Evolutionary conservation across 1,140 invertebrate species (phyloP).

Genomic region (Penaeus indicus): DNA sequence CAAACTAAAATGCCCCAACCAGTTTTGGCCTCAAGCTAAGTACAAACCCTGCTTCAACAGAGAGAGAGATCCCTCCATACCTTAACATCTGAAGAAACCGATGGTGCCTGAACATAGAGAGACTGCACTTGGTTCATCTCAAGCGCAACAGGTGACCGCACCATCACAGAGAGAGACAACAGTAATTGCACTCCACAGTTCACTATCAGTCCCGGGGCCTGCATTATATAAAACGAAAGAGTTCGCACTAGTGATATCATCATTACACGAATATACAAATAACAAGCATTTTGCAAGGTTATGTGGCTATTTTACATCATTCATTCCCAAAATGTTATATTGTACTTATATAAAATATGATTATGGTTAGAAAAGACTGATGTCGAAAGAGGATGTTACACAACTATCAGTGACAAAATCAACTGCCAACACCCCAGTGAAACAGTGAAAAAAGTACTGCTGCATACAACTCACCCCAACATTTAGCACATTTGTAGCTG

Average conservation of each 20-base stretch:
- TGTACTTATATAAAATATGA: too few species aligned
- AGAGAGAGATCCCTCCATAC: constrained; percentile 67
- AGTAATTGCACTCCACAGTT: constrained; percentile 65
- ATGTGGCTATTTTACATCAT: too few species aligned
- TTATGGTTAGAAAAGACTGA: too few species aligned
- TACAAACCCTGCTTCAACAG: background rate
- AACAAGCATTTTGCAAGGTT: background rate
- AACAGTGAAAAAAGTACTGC: background rate
- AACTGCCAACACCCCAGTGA: too few species aligned
- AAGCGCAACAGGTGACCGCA: constrained; percentile 63
- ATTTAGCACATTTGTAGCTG: constrained; percentile 62
- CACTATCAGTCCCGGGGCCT: constrained; percentile 62
- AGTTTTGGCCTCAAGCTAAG: background rate
- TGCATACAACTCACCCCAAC: constrained; percentile 42
- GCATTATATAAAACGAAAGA: too few species aligned
- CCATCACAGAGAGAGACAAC: constrained; percentile 61
- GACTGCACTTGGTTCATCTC: constrained; percentile 65
- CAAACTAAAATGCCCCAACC: background rate
- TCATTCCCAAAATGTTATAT: too few species aligned
- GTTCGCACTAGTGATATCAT: too few species aligned
- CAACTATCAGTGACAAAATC: too few species aligned
- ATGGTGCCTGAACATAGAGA: constrained; percentile 55
- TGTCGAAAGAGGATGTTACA: too few species aligned
- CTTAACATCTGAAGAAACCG: constrained; percentile 66
- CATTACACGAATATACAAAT: background rate